Percentiles rank a stretch among this genome's conserved stretches.
Conservation (phyloP, 2,888 invertebrate species). For the Lordiphosa andalusiaca region DNA sequence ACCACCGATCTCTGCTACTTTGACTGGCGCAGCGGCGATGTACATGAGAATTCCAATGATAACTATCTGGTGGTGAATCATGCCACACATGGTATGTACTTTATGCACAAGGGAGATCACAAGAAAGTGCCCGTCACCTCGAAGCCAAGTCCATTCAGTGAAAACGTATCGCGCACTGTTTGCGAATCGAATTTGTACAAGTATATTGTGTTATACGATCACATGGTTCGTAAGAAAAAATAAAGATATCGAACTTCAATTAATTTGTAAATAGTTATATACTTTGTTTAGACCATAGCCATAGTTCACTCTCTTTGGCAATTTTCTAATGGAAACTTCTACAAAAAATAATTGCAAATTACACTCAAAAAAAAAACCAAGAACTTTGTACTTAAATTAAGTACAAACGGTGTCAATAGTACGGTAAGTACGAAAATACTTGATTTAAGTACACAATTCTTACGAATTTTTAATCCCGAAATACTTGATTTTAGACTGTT, state of each 20-base stretch:
- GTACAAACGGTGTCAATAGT: too few species aligned
- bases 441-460: too few species aligned
- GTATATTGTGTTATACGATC: constrained; percentile 35
- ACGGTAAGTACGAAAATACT: too few species aligned
- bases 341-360: too few species aligned
- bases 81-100: constrained; percentile 7
- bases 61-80: constrained; percentile 16
- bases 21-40: constrained; percentile 33
- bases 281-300: too few species aligned
- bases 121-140: constrained; percentile 26
- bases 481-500: too few species aligned
- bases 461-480: too few species aligned
- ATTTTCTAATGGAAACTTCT: too few species aligned
- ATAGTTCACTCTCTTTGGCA: too few species aligned
- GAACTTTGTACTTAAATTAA: too few species aligned
- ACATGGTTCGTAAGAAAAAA: constrained; percentile 12
- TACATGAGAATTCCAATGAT: constrained; percentile 17
- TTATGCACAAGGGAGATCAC: constrained; percentile 37
- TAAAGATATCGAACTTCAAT: background rate
- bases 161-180: constrained; percentile 23
- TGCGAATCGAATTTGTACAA: constrained; percentile 21
- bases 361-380: too few species aligned
- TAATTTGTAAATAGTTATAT: too few species aligned
- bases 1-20: constrained; percentile 33
- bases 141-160: background rate